phyloP scores from a whole-genome alignment of 37 sponge, comb jelly and placozoan species.

The Agelas oroides region DNA sequence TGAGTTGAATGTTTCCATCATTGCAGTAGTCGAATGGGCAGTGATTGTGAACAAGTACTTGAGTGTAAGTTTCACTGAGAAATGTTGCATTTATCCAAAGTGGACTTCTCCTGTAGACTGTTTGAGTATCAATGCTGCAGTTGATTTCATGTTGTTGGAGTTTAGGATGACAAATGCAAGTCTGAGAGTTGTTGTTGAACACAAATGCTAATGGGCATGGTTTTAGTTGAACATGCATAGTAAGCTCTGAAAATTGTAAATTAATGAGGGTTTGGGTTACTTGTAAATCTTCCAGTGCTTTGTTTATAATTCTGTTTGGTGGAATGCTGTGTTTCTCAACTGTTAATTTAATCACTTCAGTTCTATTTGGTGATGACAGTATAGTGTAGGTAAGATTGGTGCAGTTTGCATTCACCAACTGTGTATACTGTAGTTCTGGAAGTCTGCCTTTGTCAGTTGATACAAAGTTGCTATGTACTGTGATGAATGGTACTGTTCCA shows the following conservation, averaged over 20 bases:
- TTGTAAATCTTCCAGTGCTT: too few relatives aligned
- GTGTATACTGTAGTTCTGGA: too few relatives aligned
- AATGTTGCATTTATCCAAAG: background rate
- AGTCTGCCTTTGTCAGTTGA: too few relatives aligned
- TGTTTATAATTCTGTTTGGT: too few relatives aligned
- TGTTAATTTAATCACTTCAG: too few relatives aligned
- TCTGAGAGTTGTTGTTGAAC: too few relatives aligned
- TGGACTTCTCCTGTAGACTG: background rate
- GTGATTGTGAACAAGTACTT: background rate
- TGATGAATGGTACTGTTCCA: background rate
- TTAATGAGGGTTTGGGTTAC: too few relatives aligned
- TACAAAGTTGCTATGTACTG: too few relatives aligned
- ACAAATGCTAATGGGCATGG: background rate
- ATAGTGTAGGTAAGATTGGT: background rate
- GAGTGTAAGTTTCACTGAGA: background rate
- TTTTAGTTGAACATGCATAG: background rate
- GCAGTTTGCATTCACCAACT: background rate
- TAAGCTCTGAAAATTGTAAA: background rate
- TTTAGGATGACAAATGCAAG: background rate
- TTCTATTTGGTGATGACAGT: too few relatives aligned
- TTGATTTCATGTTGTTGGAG: background rate
- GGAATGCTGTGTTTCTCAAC: too few relatives aligned
- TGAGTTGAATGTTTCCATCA: background rate
- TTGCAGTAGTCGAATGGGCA: conserved; percentile 20
- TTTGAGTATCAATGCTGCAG: background rate